A percentile compares a stretch with the other conserved stretches of the same genome.
phyloP scores from a whole-genome alignment of 2,888 invertebrate genomes.

The Atherix ibis region DNA sequence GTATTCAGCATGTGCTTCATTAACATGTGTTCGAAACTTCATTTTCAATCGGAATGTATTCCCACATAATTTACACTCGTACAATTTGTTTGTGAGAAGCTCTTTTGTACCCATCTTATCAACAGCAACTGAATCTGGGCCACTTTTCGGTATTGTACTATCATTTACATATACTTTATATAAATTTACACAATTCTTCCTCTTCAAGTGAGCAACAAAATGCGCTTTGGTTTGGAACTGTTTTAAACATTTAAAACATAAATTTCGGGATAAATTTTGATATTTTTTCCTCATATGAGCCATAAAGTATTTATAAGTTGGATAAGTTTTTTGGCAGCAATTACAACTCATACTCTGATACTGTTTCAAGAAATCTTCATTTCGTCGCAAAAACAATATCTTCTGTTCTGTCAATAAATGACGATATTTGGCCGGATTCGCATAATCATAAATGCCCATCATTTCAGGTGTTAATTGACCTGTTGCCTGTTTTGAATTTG shows the following conservation, averaged over 20 bases:
- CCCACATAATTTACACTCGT: slow-evolving; percentile 31
- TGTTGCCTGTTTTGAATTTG: neutral
- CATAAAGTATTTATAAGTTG: slow-evolving; percentile 32
- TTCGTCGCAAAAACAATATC: slow-evolving; percentile 27
- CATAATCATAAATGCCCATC: slow-evolving; percentile 26
- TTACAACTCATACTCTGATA: slow-evolving; percentile 32
- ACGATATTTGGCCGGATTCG: slow-evolving; percentile 30
- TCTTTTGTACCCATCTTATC: slow-evolving; percentile 31
- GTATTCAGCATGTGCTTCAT: slow-evolving; percentile 29
- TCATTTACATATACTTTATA: slow-evolving; percentile 25
- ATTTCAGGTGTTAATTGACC: slow-evolving; percentile 12
- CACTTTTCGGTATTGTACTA: slow-evolving; percentile 17
- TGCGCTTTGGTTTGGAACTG: slow-evolving; percentile 32
- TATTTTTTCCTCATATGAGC: slow-evolving; percentile 33
- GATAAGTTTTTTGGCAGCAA: slow-evolving; percentile 28
- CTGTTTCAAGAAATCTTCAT: slow-evolving; percentile 29
- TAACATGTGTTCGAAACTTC: slow-evolving; percentile 32
- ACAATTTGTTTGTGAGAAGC: slow-evolving; percentile 29
- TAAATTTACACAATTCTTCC: slow-evolving; percentile 31
- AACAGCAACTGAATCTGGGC: slow-evolving; percentile 13
- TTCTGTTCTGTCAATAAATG: slow-evolving; percentile 27
- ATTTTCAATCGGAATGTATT: slow-evolving; percentile 29
- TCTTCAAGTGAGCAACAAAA: slow-evolving; percentile 32
- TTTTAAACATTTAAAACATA: slow-evolving; percentile 32
- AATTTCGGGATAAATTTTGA: slow-evolving; percentile 26